Evolutionary conservation across 2,113 vertebrate species (phyloP).

Genomic region (Sturnus vulgaris): DNA sequence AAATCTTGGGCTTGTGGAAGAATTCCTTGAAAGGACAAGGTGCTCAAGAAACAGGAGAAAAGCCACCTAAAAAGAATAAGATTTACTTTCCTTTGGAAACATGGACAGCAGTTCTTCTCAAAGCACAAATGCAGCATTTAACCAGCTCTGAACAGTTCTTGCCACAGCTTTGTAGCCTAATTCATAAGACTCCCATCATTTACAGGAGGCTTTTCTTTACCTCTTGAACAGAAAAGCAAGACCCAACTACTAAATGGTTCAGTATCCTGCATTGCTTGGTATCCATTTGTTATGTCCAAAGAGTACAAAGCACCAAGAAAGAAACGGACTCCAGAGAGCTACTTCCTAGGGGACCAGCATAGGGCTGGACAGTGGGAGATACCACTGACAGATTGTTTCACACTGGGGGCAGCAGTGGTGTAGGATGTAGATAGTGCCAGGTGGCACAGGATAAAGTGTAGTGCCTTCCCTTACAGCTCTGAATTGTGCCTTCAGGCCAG

Average conservation of each 20-base stretch:
- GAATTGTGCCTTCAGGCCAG: neutral
- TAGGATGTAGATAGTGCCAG: neutral
- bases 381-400: neutral
- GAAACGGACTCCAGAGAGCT: neutral
- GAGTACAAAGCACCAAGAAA: neutral
- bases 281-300: neutral
- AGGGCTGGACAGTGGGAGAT: neutral
- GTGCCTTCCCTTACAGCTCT: neutral
- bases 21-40: neutral
- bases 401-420: neutral
- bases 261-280: neutral
- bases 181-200: neutral
- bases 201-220: neutral
- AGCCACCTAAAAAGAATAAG: neutral
- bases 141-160: neutral
- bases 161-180: neutral
- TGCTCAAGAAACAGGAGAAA: neutral
- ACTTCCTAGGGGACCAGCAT: neutral
- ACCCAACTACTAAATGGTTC: accelerated
- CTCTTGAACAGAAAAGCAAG: neutral
- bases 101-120: neutral
- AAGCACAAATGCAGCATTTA: neutral
- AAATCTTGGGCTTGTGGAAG: neutral
- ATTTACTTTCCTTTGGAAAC: neutral
- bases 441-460: accelerated